These are phyloP conservation scores for Sciurus vulgaris DNA, from an alignment of 2,797 vertebrate genomes.

Conservation along the genomic window DNA sequence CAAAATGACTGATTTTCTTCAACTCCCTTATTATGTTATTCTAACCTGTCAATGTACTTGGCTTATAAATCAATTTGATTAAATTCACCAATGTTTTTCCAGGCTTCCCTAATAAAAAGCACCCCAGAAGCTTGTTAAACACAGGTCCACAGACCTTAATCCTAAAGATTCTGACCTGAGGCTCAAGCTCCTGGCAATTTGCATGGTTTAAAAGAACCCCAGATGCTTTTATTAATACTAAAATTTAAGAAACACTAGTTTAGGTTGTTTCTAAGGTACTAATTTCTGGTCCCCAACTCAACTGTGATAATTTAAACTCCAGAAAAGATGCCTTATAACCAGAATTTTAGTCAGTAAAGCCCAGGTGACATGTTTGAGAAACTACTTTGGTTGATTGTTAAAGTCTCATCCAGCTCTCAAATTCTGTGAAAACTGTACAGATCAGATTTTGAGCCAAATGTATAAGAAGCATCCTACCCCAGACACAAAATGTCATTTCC, in stretches of 20 bases:
- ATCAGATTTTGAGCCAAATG: background rate
- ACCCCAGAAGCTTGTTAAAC: background rate
- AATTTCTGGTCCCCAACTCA: background rate
- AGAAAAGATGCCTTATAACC: background rate
- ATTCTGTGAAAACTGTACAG: background rate
- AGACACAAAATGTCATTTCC: background rate
- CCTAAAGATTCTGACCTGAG: background rate
- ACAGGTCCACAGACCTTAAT: background rate
- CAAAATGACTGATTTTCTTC: background rate
- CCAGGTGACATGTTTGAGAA: background rate
- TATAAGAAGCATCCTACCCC: background rate
- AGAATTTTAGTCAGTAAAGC: background rate
- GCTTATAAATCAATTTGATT: background rate
- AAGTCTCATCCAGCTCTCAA: background rate
- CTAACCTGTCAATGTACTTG: background rate
- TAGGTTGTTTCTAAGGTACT: background rate
- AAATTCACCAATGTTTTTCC: background rate
- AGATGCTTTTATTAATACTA: background rate
- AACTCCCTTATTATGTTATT: background rate
- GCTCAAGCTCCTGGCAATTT: background rate
- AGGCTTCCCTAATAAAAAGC: background rate
- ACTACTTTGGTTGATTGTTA: background rate
- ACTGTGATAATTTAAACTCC: background rate
- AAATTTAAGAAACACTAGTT: background rate
- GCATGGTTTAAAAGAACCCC: background rate